A percentile compares a stretch with the other conserved stretches of the same genome.
These are phyloP conservation scores for Lucilia cuprina DNA, from an alignment of 1,140 invertebrate genomes.

Conservation along the genomic window DNA sequence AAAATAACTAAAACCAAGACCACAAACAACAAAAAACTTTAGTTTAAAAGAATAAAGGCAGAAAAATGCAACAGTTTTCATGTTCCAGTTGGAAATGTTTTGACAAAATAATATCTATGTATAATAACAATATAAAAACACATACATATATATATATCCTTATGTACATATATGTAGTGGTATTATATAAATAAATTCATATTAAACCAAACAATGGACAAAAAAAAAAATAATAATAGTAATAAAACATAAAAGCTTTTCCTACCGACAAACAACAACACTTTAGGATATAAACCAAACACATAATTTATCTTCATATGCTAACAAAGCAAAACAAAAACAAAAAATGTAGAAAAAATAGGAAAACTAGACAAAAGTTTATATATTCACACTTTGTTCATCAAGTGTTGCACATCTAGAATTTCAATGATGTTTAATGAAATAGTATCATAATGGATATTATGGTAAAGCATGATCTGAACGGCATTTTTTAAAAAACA, in stretches of 20 bases:
- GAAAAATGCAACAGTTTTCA: conserved; percentile 15
- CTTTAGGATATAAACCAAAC: conserved; percentile 6
- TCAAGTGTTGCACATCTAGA: neutral
- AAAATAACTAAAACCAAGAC: neutral
- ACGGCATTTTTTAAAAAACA: too few species aligned
- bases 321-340: neutral
- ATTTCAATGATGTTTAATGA: neutral
- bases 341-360: neutral
- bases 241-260: neutral
- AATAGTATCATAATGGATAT: neutral
- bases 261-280: neutral
- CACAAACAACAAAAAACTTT: neutral
- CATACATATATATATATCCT: neutral
- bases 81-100: neutral
- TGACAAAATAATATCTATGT: neutral
- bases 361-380: too few species aligned
- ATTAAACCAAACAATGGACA: too few species aligned
- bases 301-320: neutral
- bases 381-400: neutral
- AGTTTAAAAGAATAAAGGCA: neutral
- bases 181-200: too few species aligned
- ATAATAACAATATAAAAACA: neutral
- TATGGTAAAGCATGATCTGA: too few species aligned
- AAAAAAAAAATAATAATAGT: too few species aligned
- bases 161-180: too few species aligned